phyloP scores from a whole-genome alignment of 1,140 invertebrate genomes.

The Eulimnadia texana region DNA sequence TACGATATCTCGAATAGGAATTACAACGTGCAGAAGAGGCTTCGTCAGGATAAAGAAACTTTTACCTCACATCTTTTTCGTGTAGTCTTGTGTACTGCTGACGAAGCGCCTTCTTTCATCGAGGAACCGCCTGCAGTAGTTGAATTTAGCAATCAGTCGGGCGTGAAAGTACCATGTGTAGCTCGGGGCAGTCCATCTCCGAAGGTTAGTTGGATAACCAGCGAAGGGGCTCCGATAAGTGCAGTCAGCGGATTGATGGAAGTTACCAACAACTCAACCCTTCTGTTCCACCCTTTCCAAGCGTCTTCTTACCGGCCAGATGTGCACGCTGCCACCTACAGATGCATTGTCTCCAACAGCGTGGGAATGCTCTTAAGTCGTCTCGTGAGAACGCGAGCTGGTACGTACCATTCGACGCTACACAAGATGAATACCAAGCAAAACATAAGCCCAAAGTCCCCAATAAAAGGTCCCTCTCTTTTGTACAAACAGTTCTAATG shows the following conservation, averaged over 20 bases:
- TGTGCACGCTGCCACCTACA: constrained; percentile 33
- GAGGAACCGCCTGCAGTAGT: background rate
- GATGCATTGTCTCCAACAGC: constrained; percentile 32
- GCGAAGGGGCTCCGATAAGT: background rate
- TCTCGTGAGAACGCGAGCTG: constrained; percentile 30
- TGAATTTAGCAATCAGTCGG: constrained; percentile 6
- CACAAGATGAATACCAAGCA: background rate
- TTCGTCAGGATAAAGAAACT: too few species aligned
- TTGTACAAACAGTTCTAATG: constrained; percentile 47
- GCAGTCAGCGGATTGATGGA: background rate
- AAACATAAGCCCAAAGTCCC: too few species aligned
- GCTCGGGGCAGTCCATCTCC: background rate
- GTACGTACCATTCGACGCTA: constrained; percentile 21
- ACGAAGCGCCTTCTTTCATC: constrained; percentile 1
- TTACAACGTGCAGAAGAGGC: too few species aligned
- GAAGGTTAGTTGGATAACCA: background rate
- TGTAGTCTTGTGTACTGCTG: background rate
- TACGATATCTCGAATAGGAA: too few species aligned
- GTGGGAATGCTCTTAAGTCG: constrained; percentile 31
- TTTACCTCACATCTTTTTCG: too few species aligned
- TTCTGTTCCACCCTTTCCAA: constrained; percentile 33
- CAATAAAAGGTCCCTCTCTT: background rate
- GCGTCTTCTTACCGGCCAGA: constrained; percentile 30
- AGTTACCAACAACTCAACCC: constrained; percentile 25
- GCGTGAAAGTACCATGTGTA: background rate